Evolutionary conservation across 2,888 invertebrate genomes (phyloP), one percentile per base, ranked within the genome.

Genomic region (Phragmatobia fuliginosa): DNA sequence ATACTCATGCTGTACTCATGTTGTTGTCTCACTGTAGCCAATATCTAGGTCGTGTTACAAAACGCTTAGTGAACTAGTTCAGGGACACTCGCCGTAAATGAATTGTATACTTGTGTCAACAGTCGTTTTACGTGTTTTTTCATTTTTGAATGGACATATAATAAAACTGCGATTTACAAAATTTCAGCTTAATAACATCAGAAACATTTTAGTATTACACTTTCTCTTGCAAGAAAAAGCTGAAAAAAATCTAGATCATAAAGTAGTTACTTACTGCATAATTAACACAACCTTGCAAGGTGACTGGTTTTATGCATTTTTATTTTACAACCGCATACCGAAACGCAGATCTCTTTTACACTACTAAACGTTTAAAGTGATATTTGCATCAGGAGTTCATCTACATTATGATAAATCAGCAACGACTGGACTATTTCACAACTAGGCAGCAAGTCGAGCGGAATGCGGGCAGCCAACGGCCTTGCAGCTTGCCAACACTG

Each of bases 401-500:
- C 82, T 80, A 77, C 81, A 82, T 86, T 85, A 87, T 85, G 85
- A 88, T 87, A 73, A 71, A 71, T 75, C 70, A 73, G 72, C 87
- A 89, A 87, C 88, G 87, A 93, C 91, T 92, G 89, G 88, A 88
- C 88, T 90, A 88, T 94, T 94, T 94, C 93, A 92, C 91, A 93
- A 93, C 85, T 83, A 78, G 80, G 71, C 78, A 84, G 83, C 88
- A 88, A 88, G 88, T 90, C 86, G 88, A 88, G 88, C 87, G 94
- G 94, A 94, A 93, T 93, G 94, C 92, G 90, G 92, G 85, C 88
- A 88, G 89, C 87, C 88, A 90, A 88, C 91, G 93, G 92, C 94
- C 94, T 93, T 94, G 94, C 90, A 88, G 91, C 92, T 91, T 90
- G 91, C 92, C 92, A 91, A 90, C 88, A 85, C 88, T 92, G 93